A percentile compares a stretch with the other conserved stretches of the same genome.
Conservation (phyloP, 2,113 vertebrate genomes). For the Propithecus coquereli region DNA sequence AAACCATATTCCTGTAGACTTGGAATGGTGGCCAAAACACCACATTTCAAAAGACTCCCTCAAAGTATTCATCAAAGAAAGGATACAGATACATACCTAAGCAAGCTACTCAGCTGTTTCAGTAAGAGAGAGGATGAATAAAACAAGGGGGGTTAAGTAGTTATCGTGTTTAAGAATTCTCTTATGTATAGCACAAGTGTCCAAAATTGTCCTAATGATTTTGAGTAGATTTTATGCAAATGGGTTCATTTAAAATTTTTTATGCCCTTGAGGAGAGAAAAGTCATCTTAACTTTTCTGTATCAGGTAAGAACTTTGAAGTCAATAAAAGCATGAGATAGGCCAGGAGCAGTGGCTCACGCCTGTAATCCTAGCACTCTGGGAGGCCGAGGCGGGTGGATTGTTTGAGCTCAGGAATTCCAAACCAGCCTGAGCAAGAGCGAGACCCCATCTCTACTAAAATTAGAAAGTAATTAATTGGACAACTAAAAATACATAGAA, state of each 20-base stretch:
- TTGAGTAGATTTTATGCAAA: constrained; percentile 21
- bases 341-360: too few relatives aligned
- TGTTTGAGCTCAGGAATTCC: too few relatives aligned
- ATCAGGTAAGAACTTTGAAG: not conserved
- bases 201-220: constrained; percentile 6
- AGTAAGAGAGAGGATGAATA: constrained; percentile 4
- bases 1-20: constrained; percentile 49
- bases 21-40: constrained; percentile 39
- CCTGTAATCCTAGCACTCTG: too few relatives aligned
- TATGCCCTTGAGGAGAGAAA: not conserved
- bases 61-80: constrained; percentile 41
- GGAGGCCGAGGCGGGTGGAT: too few relatives aligned
- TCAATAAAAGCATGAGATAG: not conserved
- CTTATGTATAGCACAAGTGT: not conserved
- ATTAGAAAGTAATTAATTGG: too few relatives aligned
- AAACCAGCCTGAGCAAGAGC: too few relatives aligned
- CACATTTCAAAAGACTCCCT: constrained; percentile 51
- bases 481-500: too few relatives aligned
- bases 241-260: not conserved
- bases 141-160: not conserved
- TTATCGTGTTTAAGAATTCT: not conserved
- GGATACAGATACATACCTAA: constrained; percentile 14
- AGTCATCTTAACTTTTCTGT: not conserved
- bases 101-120: constrained; percentile 16
- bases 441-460: too few relatives aligned